Percentiles rank a stretch among this genome's conserved stretches.
Evolutionary conservation across 2,797 vertebrate genomes (phyloP).

Genomic region (Knipowitschia caucasica): DNA sequence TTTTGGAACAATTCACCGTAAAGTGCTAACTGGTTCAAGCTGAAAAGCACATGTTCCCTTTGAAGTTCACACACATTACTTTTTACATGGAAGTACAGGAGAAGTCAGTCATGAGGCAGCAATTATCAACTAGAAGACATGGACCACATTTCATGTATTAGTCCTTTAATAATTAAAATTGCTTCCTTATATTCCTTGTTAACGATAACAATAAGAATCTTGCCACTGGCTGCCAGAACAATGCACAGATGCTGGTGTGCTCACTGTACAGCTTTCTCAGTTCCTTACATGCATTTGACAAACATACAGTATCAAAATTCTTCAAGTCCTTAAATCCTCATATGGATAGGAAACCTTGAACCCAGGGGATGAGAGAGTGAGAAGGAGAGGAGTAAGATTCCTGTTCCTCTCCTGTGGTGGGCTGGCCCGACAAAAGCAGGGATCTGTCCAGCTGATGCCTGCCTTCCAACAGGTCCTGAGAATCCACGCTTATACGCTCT

Average conservation of each 20-base stretch:
- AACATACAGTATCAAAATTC: slow-evolving; percentile 74
- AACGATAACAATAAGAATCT: slow-evolving; percentile 71
- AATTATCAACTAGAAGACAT: slow-evolving; percentile 80
- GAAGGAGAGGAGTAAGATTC: slow-evolving; percentile 57
- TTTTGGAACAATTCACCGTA: slow-evolving; percentile 79
- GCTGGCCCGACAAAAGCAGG: slow-evolving; percentile 70
- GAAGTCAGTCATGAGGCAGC: slow-evolving; percentile 63
- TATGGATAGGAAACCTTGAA: slow-evolving; percentile 65
- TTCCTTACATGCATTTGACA: slow-evolving; percentile 74
- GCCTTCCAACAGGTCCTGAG: slow-evolving; percentile 78
- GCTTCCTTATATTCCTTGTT: slow-evolving; percentile 76
- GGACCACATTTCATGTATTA: slow-evolving; percentile 77
- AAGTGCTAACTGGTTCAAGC: slow-evolving; percentile 75
- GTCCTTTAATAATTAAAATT: slow-evolving; percentile 82
- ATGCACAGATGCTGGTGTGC: slow-evolving; percentile 78
- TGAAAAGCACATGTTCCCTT: slow-evolving; percentile 73
- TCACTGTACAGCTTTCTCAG: slow-evolving; percentile 65
- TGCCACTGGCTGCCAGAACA: slow-evolving; percentile 71
- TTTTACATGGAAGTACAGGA: slow-evolving; percentile 72
- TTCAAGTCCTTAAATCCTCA: slow-evolving; percentile 68
- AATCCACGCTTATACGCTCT: slow-evolving; percentile 68
- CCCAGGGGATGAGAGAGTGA: slow-evolving; percentile 54
- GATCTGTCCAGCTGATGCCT: slow-evolving; percentile 71
- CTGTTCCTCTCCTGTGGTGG: slow-evolving; percentile 55
- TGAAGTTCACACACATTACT: slow-evolving; percentile 65